Conservation (phyloP, 2,888 invertebrate species). For the Pyrrhosoma nymphula region DNA sequence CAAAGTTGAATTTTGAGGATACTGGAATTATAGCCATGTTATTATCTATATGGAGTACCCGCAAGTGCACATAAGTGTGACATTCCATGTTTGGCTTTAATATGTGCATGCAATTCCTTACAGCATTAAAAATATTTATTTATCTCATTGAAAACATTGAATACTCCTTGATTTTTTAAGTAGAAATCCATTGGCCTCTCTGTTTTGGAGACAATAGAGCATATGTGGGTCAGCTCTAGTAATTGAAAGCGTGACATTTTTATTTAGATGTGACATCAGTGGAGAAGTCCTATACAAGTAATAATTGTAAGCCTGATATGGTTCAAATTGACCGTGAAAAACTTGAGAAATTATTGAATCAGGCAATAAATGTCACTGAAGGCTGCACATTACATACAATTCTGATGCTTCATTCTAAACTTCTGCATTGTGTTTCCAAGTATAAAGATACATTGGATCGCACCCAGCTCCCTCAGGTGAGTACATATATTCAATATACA, state of each 20-base stretch:
- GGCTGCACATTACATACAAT: slow-evolving; percentile 40
- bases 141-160: too few species aligned
- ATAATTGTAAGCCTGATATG: background rate
- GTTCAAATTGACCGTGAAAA: background rate
- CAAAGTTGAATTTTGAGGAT: too few species aligned
- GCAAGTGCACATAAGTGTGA: too few species aligned
- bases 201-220: too few species aligned
- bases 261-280: background rate
- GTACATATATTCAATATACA: background rate
- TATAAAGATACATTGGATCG: background rate
- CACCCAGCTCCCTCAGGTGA: background rate
- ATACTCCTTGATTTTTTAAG: too few species aligned
- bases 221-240: background rate
- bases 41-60: too few species aligned
- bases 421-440: background rate
- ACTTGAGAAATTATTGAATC: background rate
- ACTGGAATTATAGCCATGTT: too few species aligned
- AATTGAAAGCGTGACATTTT: background rate
- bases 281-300: background rate
- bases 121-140: too few species aligned
- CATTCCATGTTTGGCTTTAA: too few species aligned
- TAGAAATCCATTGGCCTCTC: too few species aligned
- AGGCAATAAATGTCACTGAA: background rate
- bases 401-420: background rate
- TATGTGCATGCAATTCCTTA: too few species aligned